Conservation (phyloP, 2,113 vertebrate genomes). For the Trachemys scripta region DNA sequence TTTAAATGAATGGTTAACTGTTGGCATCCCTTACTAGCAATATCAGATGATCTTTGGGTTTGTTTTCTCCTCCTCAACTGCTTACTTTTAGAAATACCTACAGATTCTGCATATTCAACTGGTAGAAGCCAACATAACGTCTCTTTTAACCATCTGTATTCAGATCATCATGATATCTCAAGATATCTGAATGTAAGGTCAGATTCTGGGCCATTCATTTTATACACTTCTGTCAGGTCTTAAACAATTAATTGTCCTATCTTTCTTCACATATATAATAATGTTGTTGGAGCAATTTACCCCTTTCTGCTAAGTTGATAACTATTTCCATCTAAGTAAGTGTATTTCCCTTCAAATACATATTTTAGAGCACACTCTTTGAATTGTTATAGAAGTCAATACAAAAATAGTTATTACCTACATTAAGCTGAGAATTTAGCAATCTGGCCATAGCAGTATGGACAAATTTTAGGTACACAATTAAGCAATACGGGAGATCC, state of each 20-base stretch:
- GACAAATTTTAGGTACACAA: constrained; percentile 24
- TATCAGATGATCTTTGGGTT: not conserved
- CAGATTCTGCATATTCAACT: not conserved
- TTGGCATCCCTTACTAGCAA: constrained; percentile 11
- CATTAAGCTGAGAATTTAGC: not conserved
- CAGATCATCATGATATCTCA: not conserved
- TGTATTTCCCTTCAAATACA: not conserved
- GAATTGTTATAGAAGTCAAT: not conserved
- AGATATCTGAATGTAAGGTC: not conserved
- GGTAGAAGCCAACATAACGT: not conserved
- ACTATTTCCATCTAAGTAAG: not conserved
- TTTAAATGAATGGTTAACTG: not conserved
- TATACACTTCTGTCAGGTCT: constrained; percentile 44
- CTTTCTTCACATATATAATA: constrained; percentile 34
- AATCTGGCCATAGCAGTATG: not conserved
- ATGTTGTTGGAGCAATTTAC: constrained; percentile 14
- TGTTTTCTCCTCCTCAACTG: not conserved
- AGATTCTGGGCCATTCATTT: constrained; percentile 22
- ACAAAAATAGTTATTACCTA: constrained; percentile 2
- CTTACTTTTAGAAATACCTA: not conserved
- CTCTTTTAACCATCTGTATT: constrained; percentile 3
- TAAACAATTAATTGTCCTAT: constrained; percentile 33
- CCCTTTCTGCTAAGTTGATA: constrained; percentile 41
- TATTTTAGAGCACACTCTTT: not conserved
- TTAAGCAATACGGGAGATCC: constrained; percentile 22